A percentile compares a stretch with the other conserved stretches of the same genome.
Evolutionary conservation across 2,888 invertebrate genomes (phyloP).

Genomic region (Drosophila picticornis): DNA sequence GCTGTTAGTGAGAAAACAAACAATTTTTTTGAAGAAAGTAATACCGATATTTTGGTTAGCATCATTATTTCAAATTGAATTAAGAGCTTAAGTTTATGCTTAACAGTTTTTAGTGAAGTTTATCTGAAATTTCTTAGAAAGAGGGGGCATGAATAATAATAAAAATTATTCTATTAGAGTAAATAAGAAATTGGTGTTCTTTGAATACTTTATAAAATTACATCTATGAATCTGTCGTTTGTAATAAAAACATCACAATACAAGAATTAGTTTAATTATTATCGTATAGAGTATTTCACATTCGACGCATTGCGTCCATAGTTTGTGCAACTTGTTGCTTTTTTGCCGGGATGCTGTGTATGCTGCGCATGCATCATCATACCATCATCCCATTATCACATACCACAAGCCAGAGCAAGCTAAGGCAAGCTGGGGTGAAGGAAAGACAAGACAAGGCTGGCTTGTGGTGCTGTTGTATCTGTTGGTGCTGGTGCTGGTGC

Average conservation of each 20-base stretch:
- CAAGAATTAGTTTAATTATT: not conserved
- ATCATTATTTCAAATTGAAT: not conserved
- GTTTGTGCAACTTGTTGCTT: conserved; percentile 35
- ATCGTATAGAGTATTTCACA: conserved; percentile 25
- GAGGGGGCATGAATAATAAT: not conserved
- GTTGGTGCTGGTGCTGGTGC: conserved; percentile 18
- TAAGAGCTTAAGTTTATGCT: not conserved
- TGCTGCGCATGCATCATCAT: conserved; percentile 82
- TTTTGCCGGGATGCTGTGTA: conserved; percentile 72
- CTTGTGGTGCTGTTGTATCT: conserved; percentile 30
- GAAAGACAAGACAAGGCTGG: conserved; percentile 34
- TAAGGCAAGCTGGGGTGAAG: conserved; percentile 11
- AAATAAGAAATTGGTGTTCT: not conserved
- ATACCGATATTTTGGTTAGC: not conserved
- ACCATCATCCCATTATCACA: conserved; percentile 83
- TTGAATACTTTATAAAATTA: not conserved
- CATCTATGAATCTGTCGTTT: not conserved
- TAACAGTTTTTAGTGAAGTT: not conserved
- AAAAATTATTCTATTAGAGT: not conserved
- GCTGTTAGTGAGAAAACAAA: not conserved
- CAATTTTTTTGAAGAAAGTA: not conserved
- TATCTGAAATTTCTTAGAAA: not conserved
- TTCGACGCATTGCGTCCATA: conserved; percentile 2
- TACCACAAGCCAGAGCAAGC: conserved; percentile 65
- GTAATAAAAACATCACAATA: not conserved